These are phyloP conservation scores for Saturnia pavonia DNA, from an alignment of 2,888 invertebrate species.

Conservation along the genomic window DNA sequence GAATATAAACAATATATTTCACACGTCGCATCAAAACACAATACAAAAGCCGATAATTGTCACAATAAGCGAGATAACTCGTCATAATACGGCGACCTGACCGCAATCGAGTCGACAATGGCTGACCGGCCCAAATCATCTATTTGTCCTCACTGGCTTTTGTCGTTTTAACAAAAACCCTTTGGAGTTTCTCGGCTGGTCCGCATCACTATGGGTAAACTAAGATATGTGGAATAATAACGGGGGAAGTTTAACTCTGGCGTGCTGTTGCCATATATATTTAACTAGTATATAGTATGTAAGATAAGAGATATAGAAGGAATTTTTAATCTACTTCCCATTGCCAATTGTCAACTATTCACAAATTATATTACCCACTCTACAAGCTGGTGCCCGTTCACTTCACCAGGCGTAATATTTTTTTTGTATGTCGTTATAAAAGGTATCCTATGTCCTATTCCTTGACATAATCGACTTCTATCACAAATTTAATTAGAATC, in stretches of 20 bases:
- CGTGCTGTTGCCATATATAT: neutral
- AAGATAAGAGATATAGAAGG: too few relatives aligned
- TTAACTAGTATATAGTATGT: too few relatives aligned
- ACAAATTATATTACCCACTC: too few relatives aligned
- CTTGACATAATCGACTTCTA: too few relatives aligned
- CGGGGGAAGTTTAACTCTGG: neutral
- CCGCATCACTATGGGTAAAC: neutral
- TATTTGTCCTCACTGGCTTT: slow-evolving; percentile 49
- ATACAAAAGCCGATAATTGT: slow-evolving; percentile 15
- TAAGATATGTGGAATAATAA: slow-evolving; percentile 6
- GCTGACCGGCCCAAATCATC: slow-evolving; percentile 53
- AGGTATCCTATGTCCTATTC: too few relatives aligned
- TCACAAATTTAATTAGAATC: too few relatives aligned
- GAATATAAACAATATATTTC: slow-evolving; percentile 6
- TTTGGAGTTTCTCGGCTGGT: slow-evolving; percentile 3
- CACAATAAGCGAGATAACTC: slow-evolving; percentile 6
- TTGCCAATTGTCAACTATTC: too few relatives aligned
- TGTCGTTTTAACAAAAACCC: slow-evolving; percentile 20
- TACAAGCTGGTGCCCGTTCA: too few relatives aligned
- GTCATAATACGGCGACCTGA: slow-evolving; percentile 11
- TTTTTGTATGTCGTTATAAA: too few relatives aligned
- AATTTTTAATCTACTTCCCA: too few relatives aligned
- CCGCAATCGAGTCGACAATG: slow-evolving; percentile 34
- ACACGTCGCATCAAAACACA: neutral
- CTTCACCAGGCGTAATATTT: too few relatives aligned